Percentiles rank a stretch among this genome's conserved stretches.
Evolutionary conservation across 2,113 vertebrate species (phyloP).

Genomic region (Tragelaphus buxtoni): DNA sequence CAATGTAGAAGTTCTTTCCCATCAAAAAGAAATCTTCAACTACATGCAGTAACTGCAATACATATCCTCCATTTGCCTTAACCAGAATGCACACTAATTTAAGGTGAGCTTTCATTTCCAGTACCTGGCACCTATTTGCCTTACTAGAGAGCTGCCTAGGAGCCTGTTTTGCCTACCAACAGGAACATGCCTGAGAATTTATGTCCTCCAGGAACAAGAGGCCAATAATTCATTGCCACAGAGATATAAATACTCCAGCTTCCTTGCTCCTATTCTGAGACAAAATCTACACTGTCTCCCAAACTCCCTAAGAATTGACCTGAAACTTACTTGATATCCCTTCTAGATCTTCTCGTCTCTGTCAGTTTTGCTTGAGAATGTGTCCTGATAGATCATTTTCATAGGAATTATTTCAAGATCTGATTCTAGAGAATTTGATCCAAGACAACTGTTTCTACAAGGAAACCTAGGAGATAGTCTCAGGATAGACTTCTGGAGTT

Average conservation of each 20-base stretch:
- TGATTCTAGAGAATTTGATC: neutral
- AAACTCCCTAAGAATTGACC: neutral
- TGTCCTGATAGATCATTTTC: neutral
- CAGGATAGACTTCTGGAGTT: neutral
- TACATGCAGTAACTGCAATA: neutral
- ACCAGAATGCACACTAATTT: neutral
- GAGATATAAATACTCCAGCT: neutral
- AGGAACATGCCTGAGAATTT: neutral
- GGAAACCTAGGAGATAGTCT: neutral
- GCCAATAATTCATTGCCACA: neutral
- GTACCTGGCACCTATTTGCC: neutral
- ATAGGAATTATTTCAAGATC: neutral
- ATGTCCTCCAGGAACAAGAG: neutral
- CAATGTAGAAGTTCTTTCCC: neutral
- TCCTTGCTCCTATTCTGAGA: neutral
- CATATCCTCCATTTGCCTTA: neutral
- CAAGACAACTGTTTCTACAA: neutral
- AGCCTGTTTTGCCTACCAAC: neutral
- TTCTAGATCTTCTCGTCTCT: neutral
- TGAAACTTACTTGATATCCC: neutral
- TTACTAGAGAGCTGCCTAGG: neutral
- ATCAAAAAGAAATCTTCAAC: neutral
- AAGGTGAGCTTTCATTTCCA: neutral
- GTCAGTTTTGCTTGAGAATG: neutral
- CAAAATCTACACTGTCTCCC: neutral